Evolutionary conservation across 2,113 vertebrate genomes (phyloP).

Genomic region (Rattus rattus): DNA sequence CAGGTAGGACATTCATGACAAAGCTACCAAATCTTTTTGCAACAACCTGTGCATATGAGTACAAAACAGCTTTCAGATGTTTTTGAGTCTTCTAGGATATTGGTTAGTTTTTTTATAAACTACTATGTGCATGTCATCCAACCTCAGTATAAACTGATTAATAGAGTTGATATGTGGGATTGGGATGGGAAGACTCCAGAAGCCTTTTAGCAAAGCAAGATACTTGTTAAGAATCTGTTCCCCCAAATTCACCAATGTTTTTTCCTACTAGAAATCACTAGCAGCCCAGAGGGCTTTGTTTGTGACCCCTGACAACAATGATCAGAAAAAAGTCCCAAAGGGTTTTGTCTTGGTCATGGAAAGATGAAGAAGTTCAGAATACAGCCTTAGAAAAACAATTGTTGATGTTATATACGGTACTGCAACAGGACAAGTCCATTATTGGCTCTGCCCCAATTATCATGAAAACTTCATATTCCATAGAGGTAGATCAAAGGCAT

Average conservation of each 20-base stretch:
- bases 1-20: not conserved
- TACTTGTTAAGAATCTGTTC: not conserved
- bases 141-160: not conserved
- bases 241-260: not conserved
- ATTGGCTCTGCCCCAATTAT: too few relatives aligned
- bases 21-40: too few relatives aligned
- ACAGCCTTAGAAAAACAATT: not conserved
- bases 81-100: not conserved
- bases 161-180: not conserved
- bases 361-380: not conserved
- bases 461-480: not conserved
- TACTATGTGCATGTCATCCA: too few relatives aligned
- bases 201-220: not conserved
- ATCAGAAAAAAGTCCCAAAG: too few relatives aligned
- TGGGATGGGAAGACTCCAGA: not conserved
- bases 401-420: not conserved
- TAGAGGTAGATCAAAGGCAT: not conserved
- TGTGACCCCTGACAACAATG: not conserved
- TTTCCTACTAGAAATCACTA: not conserved
- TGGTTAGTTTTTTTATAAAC: too few relatives aligned
- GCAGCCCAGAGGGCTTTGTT: not conserved
- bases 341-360: not conserved
- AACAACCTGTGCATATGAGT: not conserved
- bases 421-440: not conserved
- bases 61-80: not conserved